Conservation (phyloP, 2,888 invertebrate species). For the Oscheius onirici region DNA sequence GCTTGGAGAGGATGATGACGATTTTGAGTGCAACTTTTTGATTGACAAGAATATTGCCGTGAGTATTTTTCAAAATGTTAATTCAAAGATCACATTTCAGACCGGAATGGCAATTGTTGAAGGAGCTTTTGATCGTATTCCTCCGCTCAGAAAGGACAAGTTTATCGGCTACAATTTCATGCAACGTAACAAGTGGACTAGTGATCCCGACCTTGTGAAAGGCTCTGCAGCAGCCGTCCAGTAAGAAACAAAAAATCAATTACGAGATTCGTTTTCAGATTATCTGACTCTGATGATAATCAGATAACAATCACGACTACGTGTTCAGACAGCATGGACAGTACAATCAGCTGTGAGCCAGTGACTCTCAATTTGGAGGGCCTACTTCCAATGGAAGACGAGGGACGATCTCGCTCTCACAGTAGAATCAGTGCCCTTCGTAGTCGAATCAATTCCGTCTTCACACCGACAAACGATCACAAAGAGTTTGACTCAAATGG, state of each 20-base stretch:
- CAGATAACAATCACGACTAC: conserved; percentile 13
- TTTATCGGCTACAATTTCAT: conserved; percentile 47
- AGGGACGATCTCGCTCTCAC: neutral
- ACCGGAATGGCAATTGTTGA: conserved; percentile 56
- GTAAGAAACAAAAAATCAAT: conserved; percentile 27
- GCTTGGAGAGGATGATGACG: conserved; percentile 69
- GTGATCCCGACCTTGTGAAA: conserved; percentile 26
- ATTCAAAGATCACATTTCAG: conserved; percentile 36
- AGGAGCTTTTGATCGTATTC: conserved; percentile 40
- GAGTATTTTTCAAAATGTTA: conserved; percentile 19
- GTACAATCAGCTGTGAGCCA: neutral
- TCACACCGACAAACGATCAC: conserved; percentile 8
- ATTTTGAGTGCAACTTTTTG: conserved; percentile 61
- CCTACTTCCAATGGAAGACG: conserved; percentile 4
- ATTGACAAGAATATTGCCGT: conserved; percentile 56
- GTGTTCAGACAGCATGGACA: neutral
- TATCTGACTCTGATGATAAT: conserved; percentile 1
- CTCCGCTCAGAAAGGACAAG: conserved; percentile 41
- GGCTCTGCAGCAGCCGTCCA: conserved; percentile 48
- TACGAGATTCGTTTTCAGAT: neutral
- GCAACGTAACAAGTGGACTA: conserved; percentile 23
- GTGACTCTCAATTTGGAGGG: conserved; percentile 8
- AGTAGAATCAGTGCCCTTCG: conserved; percentile 17
- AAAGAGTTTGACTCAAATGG: conserved; percentile 29
- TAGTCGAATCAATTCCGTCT: conserved; percentile 3